Evolutionary conservation across 2,797 vertebrate species (phyloP).

Genomic region (Hozukius guyotensis): DNA sequence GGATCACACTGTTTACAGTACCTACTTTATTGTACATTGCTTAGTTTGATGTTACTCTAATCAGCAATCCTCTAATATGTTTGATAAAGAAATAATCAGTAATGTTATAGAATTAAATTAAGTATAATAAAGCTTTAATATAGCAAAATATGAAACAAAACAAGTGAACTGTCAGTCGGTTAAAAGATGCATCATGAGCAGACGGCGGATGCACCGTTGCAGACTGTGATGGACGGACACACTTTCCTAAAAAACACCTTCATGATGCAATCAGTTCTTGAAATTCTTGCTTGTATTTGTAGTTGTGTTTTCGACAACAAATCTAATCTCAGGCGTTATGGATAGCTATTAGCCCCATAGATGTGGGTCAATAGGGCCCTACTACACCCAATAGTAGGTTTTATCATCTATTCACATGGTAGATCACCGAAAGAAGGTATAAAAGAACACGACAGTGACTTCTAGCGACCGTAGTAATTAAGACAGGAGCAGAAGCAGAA

Average conservation of each 20-base stretch:
- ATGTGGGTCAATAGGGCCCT: no score
- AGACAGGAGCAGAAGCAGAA: no score
- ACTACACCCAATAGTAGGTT: no score
- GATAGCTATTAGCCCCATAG: no score
- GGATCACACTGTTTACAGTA: not conserved
- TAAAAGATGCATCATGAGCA: not conserved
- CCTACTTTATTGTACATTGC: not conserved
- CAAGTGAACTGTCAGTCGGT: no score
- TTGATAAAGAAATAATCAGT: not conserved
- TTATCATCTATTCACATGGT: no score
- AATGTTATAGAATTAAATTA: not conserved
- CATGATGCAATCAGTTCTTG: not conserved
- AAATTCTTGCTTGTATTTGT: not conserved
- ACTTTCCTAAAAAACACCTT: not conserved
- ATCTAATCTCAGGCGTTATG: not conserved
- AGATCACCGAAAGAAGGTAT: no score
- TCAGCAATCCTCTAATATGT: not conserved
- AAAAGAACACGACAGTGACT: no score
- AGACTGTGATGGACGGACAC: no score
- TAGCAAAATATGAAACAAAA: not conserved
- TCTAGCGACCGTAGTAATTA: no score
- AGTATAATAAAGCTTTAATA: not conserved
- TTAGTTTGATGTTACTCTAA: not conserved
- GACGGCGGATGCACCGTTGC: no score
- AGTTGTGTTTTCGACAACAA: not conserved